Base-by-base conservation (phyloP, 1,140 invertebrate genomes). In the Bombus breviceps region DNA sequence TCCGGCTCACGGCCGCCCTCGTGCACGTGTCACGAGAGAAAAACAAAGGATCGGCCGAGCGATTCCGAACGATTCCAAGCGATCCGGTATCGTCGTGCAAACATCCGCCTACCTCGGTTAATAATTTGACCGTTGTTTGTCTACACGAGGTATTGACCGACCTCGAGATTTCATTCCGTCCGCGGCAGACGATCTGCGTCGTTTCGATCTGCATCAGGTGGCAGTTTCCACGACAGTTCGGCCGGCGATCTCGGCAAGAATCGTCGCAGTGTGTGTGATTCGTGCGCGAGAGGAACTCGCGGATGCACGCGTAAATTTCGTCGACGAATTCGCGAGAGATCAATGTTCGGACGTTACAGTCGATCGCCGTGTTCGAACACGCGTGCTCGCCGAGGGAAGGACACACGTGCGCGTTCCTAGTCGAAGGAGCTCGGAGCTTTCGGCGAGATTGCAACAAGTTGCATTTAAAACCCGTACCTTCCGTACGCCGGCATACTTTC, bases 371-470 rank as follows among this genome's bases (percentile, higher is more conserved):
- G 53, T 22, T 34, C 6, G 39, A 22, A 12, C 71, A 81, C 71
- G 78, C 84, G 68, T 75, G 41, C 78, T 47, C 32, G n/a, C 32
- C 25, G 25, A 1, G 22, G 25, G 22, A 37, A 41, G 62, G 62
- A 69, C 77, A 81, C 84, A 78, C 68, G 85, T 84, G 85, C 66
- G 68, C 74, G 73, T 75, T 82, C 64, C 57, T 32, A 71, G 73
- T 53, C 79, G 85, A 86, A 90, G 81, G 47, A 90, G 64, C 74
- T 64, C 85, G 68, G 62, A 73, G 85, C 88, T 86, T 81, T 86
- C n/a, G 64, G 66, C 88, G 85, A 92, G 88, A 88, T 92, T 85
- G 92, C 92, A 92, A 92, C 92, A 92, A 92, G 92, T 92, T 92
- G 92, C 92, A 90, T 92, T 92, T 90, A 91, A 92, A 92, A 91